Evolutionary conservation across 1,140 invertebrate species (phyloP), one percentile per base, ranked within the genome.

Genomic region (Limonius californicus): DNA sequence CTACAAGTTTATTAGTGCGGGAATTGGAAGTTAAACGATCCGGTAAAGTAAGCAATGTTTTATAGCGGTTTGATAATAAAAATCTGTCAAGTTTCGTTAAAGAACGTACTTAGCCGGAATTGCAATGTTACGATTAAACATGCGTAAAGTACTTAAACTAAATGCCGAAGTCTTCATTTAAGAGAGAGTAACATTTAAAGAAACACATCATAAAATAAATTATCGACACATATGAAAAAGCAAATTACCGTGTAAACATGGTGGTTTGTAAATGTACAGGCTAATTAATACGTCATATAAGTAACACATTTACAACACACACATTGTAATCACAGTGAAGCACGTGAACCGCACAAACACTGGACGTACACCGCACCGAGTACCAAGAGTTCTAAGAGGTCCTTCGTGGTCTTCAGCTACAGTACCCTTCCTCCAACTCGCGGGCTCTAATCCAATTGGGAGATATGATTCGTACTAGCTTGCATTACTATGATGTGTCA

Each of bases 241-340:
- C 35, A 42, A 57, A 45, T 63, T 63, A 63, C 61, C 61, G 47
- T 63, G 61, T 63, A 54, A 63, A 63, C 61, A 63, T 63, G 55
- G 39, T 63, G 57, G 42, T 63, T 53, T 58, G 54, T 59, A 14
- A 45, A 50, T 50, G 16, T 50, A 50, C 16, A 3, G 45, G 45
- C 45, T 58, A 59, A 58, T 58, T 20, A 54, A 63, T 58, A 57
- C 53, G 30, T 57, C 18, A 50, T 57, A 39, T 39, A 57, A 30
- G 20, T 62, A 23, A 62, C 61, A 62, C 61, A 62, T 57, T 62
- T 50, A 50, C 45, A 18, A 62, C 61, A 62, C 61, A 62, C 61
- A 62, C 61, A 62, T 63, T 58, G 47, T 63, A 63, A 45, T 53
- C 32, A 18, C 20, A 57, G 32, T 56, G 45, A 21, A 50, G 16